A percentile compares a stretch with the other conserved stretches of the same genome.
Evolutionary conservation across 2,888 invertebrate genomes (phyloP).

Genomic region (Lysandra coridon): DNA sequence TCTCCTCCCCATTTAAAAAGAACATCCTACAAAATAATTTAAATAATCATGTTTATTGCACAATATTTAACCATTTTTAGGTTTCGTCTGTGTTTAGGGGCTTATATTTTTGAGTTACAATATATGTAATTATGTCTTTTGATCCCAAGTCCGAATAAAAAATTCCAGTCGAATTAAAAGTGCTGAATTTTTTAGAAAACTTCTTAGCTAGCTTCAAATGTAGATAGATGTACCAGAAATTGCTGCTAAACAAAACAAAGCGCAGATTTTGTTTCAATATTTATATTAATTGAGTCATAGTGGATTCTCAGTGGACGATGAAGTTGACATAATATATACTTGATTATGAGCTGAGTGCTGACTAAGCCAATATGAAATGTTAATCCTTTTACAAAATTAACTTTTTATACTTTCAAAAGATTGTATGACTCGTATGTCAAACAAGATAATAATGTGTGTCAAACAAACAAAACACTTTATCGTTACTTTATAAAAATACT

Average conservation of each 20-base stretch:
- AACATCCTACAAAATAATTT: neutral
- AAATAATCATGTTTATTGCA: neutral
- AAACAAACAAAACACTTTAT: constrained; percentile 29
- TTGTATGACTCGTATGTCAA: constrained; percentile 24
- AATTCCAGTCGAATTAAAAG: neutral
- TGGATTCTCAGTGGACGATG: neutral
- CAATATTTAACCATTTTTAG: neutral
- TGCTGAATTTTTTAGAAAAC: neutral
- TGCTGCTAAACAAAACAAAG: neutral
- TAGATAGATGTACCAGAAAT: neutral
- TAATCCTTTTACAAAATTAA: neutral
- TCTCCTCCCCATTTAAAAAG: neutral
- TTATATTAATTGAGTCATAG: neutral
- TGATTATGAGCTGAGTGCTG: neutral
- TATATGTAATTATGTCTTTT: neutral
- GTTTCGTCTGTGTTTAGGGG: neutral
- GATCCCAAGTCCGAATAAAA: neutral
- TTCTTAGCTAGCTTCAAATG: neutral
- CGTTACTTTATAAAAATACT: constrained; percentile 6
- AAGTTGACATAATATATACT: neutral
- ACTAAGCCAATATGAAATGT: neutral
- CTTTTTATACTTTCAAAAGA: constrained; percentile 5
- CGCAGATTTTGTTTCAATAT: neutral
- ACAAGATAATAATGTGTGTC: constrained; percentile 29
- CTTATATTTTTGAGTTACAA: neutral